Percentiles rank a stretch among this genome's conserved stretches.
These are phyloP conservation scores for Recurvirostra avosetta DNA, from an alignment of 2,113 vertebrate genomes.

Conservation along the genomic window DNA sequence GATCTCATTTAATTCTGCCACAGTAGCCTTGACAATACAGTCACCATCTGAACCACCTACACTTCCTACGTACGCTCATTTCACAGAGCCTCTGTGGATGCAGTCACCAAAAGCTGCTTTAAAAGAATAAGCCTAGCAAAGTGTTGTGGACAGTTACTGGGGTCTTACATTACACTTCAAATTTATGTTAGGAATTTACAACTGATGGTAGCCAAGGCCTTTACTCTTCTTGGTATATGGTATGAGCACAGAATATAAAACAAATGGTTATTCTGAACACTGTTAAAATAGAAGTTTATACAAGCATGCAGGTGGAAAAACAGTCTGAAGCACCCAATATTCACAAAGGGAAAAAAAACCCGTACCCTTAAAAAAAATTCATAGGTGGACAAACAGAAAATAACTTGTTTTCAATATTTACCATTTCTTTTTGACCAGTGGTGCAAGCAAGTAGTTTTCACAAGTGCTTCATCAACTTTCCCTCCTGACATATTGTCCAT, in stretches of 20 bases:
- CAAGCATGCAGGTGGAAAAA: not conserved
- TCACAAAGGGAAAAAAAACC: not conserved
- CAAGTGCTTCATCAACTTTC: slow-evolving; percentile 94
- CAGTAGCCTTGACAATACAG: not conserved
- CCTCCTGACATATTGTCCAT: slow-evolving; percentile 99
- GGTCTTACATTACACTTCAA: not conserved
- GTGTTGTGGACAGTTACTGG: not conserved
- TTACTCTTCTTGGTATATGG: not conserved
- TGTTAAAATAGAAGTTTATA: not conserved
- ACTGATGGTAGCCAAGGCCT: not conserved
- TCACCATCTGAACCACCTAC: slow-evolving; percentile 3
- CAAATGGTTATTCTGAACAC: not conserved
- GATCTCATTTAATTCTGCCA: not conserved
- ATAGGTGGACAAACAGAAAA: not conserved
- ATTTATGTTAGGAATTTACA: not conserved
- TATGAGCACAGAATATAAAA: not conserved
- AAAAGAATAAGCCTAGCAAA: not conserved
- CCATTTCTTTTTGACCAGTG: slow-evolving; percentile 94
- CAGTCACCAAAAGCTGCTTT: not conserved
- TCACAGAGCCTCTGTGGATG: not conserved
- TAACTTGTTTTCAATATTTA: slow-evolving; percentile 61
- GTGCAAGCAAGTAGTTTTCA: slow-evolving; percentile 95
- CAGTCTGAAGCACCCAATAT: not conserved
- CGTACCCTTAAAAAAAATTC: not conserved
- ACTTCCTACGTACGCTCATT: not conserved